Base-by-base conservation (phyloP, 2,113 vertebrate species). In the Maccullochella peelii region DNA sequence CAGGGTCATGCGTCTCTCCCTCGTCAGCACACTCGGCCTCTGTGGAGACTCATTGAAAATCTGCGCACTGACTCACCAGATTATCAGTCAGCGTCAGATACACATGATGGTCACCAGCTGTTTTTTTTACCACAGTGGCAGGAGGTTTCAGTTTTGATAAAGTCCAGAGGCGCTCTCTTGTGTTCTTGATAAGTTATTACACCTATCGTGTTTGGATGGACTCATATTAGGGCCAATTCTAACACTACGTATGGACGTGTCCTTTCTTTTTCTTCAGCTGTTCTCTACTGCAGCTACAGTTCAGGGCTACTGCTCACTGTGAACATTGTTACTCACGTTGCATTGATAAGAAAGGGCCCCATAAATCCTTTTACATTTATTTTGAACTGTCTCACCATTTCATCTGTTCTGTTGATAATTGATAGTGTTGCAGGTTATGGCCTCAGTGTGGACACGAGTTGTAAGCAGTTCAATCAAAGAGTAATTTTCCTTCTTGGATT, bases 111-210 rank as follows among this genome's bases (percentile, higher is more conserved):
- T 40, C 44, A 57, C 50, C 49, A 25, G 73, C 58, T 66, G 33
- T 14, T 54, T 18, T 67, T 47, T 25, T 8, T 5, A 2, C 10
- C 6, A 58, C 58, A 59, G 27, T 23, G n/a, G 16, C n/a, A 67
- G 30, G 23, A 59, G 44, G 33, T 65, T 70, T 65, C n/a, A 49
- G 55, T 8, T 72, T 15, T 49, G 44, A 70, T 67, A 6, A 65
- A 74, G 73, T 47, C 79, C 59, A 61, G 61, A 71, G 77, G 57
- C 75, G 83, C 89, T 57, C 89, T 81, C 89, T 89, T 65, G 80
- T 90, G 85, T 85, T 85, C 74, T 49, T 16, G 1, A 59, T 30
- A 27, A 38, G 82, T 84, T 63, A 87, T 77, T 86, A 79, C 86
- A 90, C 21, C 3, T 62, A 5, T 15, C 20, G 10, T 20, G 8